Percentiles rank a stretch among this genome's conserved stretches.
Evolutionary conservation across 2,888 invertebrate genomes (phyloP).

Genomic region (Drosophila austrosaltans): DNA sequence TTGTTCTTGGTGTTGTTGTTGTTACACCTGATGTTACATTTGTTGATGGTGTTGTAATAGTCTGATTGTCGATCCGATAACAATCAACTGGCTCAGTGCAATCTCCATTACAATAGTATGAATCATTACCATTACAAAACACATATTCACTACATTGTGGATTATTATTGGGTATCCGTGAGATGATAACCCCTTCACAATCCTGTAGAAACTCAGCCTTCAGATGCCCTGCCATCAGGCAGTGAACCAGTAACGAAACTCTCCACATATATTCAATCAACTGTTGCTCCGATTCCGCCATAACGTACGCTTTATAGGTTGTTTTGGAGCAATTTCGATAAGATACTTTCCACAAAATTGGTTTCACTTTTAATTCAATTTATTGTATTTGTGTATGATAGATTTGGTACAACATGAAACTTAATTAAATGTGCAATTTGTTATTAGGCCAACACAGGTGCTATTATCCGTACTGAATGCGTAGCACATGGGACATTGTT

Average conservation of each 20-base stretch:
- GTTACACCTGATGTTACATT: not conserved
- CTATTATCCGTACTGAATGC: conserved; percentile 51
- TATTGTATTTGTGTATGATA: conserved; percentile 49
- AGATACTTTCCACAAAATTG: conserved; percentile 21
- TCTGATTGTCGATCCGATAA: conserved; percentile 5
- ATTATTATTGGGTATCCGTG: conserved; percentile 57
- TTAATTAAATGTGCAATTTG: conserved; percentile 54
- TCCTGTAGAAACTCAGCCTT: conserved; percentile 63
- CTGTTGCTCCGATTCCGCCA: conserved; percentile 34
- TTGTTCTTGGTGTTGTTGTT: conserved; percentile 6
- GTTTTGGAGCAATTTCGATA: not conserved
- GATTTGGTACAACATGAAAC: conserved; percentile 43
- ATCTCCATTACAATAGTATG: conserved; percentile 71
- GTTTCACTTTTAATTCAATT: conserved; percentile 60
- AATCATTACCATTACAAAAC: conserved; percentile 72
- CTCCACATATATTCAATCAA: conserved; percentile 56
- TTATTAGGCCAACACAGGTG: conserved; percentile 46
- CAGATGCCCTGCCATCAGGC: conserved; percentile 31
- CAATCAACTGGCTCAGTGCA: conserved; percentile 57
- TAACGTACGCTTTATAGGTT: conserved; percentile 56
- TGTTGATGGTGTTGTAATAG: not conserved
- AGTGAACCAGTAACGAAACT: conserved; percentile 33
- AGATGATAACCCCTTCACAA: conserved; percentile 65
- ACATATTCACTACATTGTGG: conserved; percentile 71
- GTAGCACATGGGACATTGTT: conserved; percentile 75